Conservation (phyloP, 1,140 invertebrate species). For the Magallana ariakensis region DNA sequence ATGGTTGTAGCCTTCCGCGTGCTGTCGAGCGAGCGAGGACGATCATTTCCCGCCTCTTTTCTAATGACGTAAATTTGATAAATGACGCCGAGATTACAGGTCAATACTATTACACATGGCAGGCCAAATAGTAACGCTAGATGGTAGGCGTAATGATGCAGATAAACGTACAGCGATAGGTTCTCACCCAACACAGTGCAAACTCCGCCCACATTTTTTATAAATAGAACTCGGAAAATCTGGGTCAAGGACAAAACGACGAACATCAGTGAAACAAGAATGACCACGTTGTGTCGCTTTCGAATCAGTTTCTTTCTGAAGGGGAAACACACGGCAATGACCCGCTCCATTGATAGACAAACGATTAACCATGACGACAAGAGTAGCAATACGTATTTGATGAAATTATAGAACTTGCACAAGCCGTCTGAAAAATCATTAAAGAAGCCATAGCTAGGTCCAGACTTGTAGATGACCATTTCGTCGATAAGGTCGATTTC, state of each 20-base stretch:
- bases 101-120: constrained; percentile 66
- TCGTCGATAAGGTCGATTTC: constrained; percentile 57
- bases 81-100: constrained; percentile 71
- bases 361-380: constrained; percentile 71
- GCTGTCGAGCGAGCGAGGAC: constrained; percentile 35
- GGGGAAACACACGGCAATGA: constrained; percentile 69
- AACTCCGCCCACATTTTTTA: constrained; percentile 55
- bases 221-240: constrained; percentile 68
- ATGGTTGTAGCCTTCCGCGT: constrained; percentile 74
- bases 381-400: constrained; percentile 63
- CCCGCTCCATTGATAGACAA: constrained; percentile 66
- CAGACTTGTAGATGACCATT: constrained; percentile 35
- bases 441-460: constrained; percentile 39
- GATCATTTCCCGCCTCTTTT: constrained; percentile 34
- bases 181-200: constrained; percentile 59
- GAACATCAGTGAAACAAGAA: constrained; percentile 60
- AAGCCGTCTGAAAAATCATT: constrained; percentile 52
- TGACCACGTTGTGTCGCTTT: constrained; percentile 58
- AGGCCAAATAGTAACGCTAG: constrained; percentile 67
- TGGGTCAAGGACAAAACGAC: constrained; percentile 68
- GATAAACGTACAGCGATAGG: constrained; percentile 60
- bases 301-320: constrained; percentile 64
- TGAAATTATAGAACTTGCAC: constrained; percentile 65
- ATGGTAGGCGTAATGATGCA: constrained; percentile 74
- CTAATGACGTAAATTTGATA: constrained; percentile 63